Evolutionary conservation across 2,797 vertebrate genomes (phyloP).

Genomic region (Gambusia yucatana): DNA sequence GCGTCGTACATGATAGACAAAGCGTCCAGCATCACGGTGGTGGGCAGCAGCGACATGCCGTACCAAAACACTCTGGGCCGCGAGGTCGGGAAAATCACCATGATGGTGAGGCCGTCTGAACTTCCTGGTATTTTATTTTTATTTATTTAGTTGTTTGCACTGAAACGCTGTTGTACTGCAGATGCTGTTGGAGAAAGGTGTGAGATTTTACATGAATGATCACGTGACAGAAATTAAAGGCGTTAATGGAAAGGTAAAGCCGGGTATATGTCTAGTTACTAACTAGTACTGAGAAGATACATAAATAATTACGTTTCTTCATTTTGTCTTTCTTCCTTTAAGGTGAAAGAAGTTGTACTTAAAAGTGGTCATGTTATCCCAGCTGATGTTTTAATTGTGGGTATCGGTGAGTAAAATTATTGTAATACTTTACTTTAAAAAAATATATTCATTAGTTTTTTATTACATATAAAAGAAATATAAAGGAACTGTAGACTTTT

Average conservation of each 20-base stretch:
- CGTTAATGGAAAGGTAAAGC: conserved; percentile 79
- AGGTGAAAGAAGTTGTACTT: conserved; percentile 84
- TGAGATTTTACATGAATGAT: conserved; percentile 86
- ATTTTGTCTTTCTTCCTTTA: not conserved
- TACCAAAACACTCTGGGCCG: conserved; percentile 82
- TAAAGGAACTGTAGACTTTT: too few relatives aligned
- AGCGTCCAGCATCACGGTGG: conserved; percentile 79
- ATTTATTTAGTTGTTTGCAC: not conserved
- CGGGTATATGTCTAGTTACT: not conserved
- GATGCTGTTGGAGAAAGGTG: conserved; percentile 82
- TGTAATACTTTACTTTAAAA: not conserved
- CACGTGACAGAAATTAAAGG: conserved; percentile 79
- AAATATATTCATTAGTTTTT: too few relatives aligned
- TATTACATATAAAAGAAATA: too few relatives aligned
- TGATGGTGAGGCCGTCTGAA: conserved; percentile 74
- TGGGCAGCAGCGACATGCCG: conserved; percentile 83
- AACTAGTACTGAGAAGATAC: not conserved
- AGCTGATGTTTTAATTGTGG: conserved; percentile 83
- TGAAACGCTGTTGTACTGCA: conserved; percentile 55
- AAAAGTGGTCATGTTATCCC: conserved; percentile 76
- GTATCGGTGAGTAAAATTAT: conserved; percentile 79
- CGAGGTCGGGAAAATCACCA: conserved; percentile 80
- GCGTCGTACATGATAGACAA: conserved; percentile 83
- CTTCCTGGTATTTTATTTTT: not conserved
- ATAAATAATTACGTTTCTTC: not conserved